Evolutionary conservation across 2,113 vertebrate species (phyloP).

Genomic region (Seriola dumerili): DNA sequence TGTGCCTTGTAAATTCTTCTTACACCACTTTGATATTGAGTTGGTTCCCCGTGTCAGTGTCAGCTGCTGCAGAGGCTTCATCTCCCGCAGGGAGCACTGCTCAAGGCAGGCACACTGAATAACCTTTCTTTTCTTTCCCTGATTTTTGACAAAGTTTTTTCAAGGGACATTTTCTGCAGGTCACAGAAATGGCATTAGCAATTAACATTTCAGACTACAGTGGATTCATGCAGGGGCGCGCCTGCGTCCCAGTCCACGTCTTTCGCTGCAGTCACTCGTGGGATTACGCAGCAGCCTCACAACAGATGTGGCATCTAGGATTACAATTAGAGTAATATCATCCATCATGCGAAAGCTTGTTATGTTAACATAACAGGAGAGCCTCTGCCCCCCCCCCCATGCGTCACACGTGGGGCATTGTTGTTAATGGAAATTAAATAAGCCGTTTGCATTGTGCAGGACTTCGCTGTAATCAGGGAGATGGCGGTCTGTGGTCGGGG

Average conservation of each 20-base stretch:
- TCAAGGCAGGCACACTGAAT: not conserved
- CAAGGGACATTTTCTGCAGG: not conserved
- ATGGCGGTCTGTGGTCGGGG: not conserved
- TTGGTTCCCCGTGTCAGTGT: not conserved
- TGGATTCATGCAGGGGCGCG: not conserved
- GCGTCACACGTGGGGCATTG: slow-evolving; percentile 29
- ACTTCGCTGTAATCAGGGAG: slow-evolving; percentile 15
- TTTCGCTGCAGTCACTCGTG: slow-evolving; percentile 33
- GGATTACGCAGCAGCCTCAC: slow-evolving; percentile 63
- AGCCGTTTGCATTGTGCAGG: slow-evolving; percentile 18
- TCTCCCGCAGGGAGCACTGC: not conserved
- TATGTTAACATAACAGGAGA: slow-evolving; percentile 49
- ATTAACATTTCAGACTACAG: not conserved
- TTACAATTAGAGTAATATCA: slow-evolving; percentile 75
- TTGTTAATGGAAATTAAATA: slow-evolving; percentile 57
- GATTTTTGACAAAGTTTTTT: not conserved
- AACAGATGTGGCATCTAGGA: slow-evolving; percentile 71
- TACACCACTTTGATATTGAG: not conserved
- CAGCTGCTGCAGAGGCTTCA: not conserved
- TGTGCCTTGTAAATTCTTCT: not conserved
- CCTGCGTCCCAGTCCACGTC: not conserved
- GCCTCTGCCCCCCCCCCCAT: not conserved
- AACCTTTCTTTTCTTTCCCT: not conserved
- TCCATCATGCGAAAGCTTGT: slow-evolving; percentile 69
- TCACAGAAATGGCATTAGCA: not conserved